These are phyloP conservation scores for Tillus elongatus DNA, from an alignment of 2,888 invertebrate species.

Conservation along the genomic window DNA sequence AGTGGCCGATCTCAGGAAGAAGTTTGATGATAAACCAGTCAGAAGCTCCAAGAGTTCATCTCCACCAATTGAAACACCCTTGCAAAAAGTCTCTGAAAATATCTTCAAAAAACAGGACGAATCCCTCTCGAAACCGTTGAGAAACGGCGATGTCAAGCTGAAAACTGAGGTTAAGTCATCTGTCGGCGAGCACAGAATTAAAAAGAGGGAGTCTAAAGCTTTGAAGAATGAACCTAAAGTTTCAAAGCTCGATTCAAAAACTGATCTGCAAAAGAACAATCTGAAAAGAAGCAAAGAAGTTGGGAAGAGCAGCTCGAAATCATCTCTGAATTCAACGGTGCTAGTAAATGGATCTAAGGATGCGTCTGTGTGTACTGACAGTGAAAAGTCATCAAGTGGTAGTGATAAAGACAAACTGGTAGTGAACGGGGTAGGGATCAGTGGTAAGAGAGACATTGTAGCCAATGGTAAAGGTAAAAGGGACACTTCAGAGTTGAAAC, in stretches of 20 bases:
- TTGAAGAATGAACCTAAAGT: too few species aligned
- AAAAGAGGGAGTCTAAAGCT: too few species aligned
- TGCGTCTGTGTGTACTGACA: slow-evolving; percentile 16
- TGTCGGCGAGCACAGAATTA: too few species aligned
- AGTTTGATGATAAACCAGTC: slow-evolving; percentile 44
- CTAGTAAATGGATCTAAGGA: slow-evolving; percentile 9
- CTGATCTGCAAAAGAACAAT: not conserved
- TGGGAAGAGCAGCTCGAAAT: slow-evolving; percentile 2
- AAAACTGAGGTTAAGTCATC: not conserved
- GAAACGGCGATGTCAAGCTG: not conserved
- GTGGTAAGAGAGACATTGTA: slow-evolving; percentile 13
- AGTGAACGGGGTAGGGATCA: slow-evolving; percentile 23
- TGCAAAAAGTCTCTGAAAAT: slow-evolving; percentile 21
- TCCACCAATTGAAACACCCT: slow-evolving; percentile 13
- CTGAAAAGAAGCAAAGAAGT: slow-evolving; percentile 1
- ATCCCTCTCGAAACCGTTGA: slow-evolving; percentile 3
- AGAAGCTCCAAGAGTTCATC: slow-evolving; percentile 27
- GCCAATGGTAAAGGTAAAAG: too few species aligned
- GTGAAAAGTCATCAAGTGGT: slow-evolving; percentile 14
- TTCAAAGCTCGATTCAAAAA: not conserved
- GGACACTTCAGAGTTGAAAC: too few species aligned
- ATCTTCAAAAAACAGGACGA: slow-evolving; percentile 24
- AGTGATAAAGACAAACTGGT: slow-evolving; percentile 22
- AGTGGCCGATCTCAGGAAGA: slow-evolving; percentile 51
- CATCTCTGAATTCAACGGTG: not conserved